A percentile compares a stretch with the other conserved stretches of the same genome.
Evolutionary conservation across 2,888 invertebrate genomes (phyloP).

Genomic region (Unio delphinus): DNA sequence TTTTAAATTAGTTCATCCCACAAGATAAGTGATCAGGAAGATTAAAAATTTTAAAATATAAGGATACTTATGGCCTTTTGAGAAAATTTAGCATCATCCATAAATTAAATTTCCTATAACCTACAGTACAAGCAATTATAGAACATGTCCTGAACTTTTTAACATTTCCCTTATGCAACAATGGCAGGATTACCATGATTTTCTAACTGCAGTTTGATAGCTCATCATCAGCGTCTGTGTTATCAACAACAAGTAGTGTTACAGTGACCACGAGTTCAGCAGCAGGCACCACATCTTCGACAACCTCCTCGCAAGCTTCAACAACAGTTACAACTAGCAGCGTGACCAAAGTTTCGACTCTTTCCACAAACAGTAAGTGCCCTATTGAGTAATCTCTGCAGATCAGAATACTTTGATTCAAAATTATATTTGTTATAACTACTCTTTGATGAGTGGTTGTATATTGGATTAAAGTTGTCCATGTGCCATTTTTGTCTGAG

Average conservation of each 20-base stretch:
- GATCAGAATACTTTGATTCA: background rate
- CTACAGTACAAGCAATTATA: too few species aligned
- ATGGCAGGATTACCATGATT: slow-evolving; percentile 1
- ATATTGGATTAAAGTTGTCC: background rate
- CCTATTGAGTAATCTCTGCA: background rate
- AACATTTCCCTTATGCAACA: background rate
- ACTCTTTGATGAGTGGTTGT: background rate
- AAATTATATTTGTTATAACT: background rate
- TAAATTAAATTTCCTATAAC: too few species aligned
- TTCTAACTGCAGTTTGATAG: slow-evolving; percentile 53
- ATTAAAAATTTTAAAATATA: too few species aligned
- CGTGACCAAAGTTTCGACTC: slow-evolving; percentile 40
- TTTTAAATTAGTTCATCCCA: too few species aligned
- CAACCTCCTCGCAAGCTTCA: slow-evolving; percentile 37
- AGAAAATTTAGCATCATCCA: too few species aligned
- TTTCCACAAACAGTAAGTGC: slow-evolving; percentile 19
- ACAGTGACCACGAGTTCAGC: slow-evolving; percentile 52
- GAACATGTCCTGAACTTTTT: background rate
- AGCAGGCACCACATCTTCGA: slow-evolving; percentile 48
- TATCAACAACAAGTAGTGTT: slow-evolving; percentile 45
- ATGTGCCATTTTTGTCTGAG: background rate
- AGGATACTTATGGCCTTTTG: too few species aligned
- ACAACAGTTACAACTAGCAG: slow-evolving; percentile 38
- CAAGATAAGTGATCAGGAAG: too few species aligned
- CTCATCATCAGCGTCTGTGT: slow-evolving; percentile 20